A percentile compares a stretch with the other conserved stretches of the same genome.
Conservation (phyloP, 2,113 vertebrate species). For the Oryzias curvinotus region DNA sequence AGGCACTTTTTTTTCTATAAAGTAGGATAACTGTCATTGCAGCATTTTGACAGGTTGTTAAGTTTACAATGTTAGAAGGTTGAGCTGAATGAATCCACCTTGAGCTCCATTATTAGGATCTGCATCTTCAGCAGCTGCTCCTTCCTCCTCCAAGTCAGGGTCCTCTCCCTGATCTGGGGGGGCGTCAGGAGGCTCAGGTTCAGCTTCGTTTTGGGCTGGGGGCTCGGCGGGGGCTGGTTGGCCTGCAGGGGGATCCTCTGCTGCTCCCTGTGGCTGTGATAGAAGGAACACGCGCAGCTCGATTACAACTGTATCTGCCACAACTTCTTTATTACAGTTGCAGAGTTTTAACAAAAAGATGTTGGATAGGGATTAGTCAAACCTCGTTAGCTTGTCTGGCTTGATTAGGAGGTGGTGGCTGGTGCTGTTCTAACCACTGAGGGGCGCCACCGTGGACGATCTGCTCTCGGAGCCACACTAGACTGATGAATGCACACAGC, state of each 20-base stretch:
- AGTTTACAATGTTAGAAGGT: too few relatives aligned
- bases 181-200: constrained; percentile 86
- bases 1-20: constrained; percentile 2
- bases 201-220: constrained; percentile 84
- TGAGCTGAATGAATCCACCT: constrained; percentile 75
- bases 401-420: constrained; percentile 84
- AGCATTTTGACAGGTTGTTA: too few relatives aligned
- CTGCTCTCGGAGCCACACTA: constrained; percentile 97
- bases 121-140: constrained; percentile 89
- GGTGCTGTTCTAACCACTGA: constrained; percentile 95
- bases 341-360: not conserved
- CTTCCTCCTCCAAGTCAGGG: constrained; percentile 91
- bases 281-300: not conserved
- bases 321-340: not conserved
- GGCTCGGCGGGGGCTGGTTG: constrained; percentile 82
- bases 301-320: not conserved
- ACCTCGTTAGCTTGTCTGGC: constrained; percentile 92
- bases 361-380: not conserved
- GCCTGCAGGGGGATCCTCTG: constrained; percentile 74
- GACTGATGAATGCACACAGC: constrained; percentile 96
- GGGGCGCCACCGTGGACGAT: constrained; percentile 97
- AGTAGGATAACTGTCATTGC: too few relatives aligned
- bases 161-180: constrained; percentile 88
- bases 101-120: constrained; percentile 94
- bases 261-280: constrained; percentile 76